Evolutionary conservation across 2,113 vertebrate species (phyloP), one percentile per base, ranked within the genome.

Genomic region (Motacilla tschutschensis): DNA sequence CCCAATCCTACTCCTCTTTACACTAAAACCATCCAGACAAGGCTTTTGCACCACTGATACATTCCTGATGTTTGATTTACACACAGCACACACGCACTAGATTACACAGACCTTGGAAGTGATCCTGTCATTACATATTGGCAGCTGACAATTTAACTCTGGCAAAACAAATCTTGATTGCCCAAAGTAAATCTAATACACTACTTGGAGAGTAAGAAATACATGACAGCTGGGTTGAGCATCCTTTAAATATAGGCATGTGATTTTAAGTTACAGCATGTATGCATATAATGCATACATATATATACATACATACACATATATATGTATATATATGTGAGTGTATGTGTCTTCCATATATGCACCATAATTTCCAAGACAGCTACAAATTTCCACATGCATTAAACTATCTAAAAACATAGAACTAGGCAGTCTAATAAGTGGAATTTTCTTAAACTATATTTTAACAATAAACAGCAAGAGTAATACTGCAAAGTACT

Each of bases 391-490:
- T 96, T 96, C 93, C 88, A 97, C 97, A 97, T 98, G 97, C 97
- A 97, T 91, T 96, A 92, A 95, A 92, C 96, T 97, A 97, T 92
- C 96, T 97, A 97, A 96, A 98, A 98, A 97, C 97, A 97, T 97
- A 99, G 98, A 98, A 98, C 97, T 97, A 98, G 97, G 92, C 96
- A 97, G 97, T 96, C 97, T 97, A 96, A 62, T 90, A 92, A 96
- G 97, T 96, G 97, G 94, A 97, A 97, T 98, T 97, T 97, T 97
- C 98, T 99, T 99, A 99, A 99, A 99, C 99, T 98, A 99, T 96
- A 97, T 97, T 97, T 98, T 97, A 99, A 98, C 97, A 97, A 98
- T 98, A 95, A 99, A 98, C 97, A 98, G 97, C 95, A 97, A 97
- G 97, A 98, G 98, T 98, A 99, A 99, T 98, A 98, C 98, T 98